phyloP scores from a whole-genome alignment of 2,888 invertebrate genomes.

The Mesochorus sp. region DNA sequence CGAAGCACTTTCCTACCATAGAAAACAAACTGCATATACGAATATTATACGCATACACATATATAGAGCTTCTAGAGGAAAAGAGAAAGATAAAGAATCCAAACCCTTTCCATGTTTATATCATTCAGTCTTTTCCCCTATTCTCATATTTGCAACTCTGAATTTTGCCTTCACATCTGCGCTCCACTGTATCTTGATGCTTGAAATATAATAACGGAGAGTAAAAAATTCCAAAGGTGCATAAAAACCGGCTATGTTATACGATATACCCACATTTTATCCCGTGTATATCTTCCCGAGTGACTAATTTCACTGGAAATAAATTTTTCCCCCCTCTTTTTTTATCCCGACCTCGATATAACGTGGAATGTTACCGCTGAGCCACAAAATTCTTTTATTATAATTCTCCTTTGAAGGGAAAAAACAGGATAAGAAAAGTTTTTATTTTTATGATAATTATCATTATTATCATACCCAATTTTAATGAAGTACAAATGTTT shows the following conservation, averaged over 20 bases:
- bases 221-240: not conserved
- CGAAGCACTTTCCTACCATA: slow-evolving; percentile 28
- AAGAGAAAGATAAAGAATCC: too few species aligned
- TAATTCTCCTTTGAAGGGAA: too few species aligned
- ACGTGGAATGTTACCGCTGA: too few species aligned
- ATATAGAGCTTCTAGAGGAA: not conserved
- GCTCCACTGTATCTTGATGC: not conserved
- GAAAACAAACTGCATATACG: not conserved
- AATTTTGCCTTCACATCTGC: not conserved
- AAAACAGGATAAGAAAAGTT: too few species aligned
- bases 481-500: too few species aligned
- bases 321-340: too few species aligned
- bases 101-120: not conserved
- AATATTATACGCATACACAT: not conserved
- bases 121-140: slow-evolving; percentile 3
- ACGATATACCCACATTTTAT: not conserved
- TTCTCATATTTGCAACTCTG: not conserved
- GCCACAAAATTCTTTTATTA: too few species aligned
- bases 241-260: not conserved
- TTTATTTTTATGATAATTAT: too few species aligned
- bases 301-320: not conserved
- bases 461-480: too few species aligned
- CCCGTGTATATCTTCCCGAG: not conserved
- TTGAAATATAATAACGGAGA: not conserved
- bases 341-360: too few species aligned